Conservation (phyloP, 2,797 vertebrate genomes). For the Hemitrygon akajei region DNA sequence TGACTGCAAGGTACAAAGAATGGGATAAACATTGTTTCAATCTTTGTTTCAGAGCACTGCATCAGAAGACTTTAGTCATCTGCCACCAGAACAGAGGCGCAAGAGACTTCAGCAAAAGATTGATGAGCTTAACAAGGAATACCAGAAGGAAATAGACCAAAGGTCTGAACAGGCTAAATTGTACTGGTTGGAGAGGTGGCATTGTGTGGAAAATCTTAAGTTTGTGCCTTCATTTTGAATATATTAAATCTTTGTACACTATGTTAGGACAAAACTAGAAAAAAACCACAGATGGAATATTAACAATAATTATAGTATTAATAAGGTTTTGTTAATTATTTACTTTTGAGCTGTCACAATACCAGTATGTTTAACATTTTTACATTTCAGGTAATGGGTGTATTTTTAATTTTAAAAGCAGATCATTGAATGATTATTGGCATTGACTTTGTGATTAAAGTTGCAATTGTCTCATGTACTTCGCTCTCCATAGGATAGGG, state of each 20-base stretch:
- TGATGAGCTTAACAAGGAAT: slow-evolving; percentile 86
- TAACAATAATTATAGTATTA: not conserved
- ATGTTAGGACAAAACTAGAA: not conserved
- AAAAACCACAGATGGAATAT: not conserved
- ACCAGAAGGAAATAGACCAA: slow-evolving; percentile 95
- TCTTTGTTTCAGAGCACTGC: slow-evolving; percentile 74
- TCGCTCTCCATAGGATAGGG: not conserved
- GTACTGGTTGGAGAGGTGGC: not conserved
- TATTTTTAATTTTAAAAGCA: not conserved
- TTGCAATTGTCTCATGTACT: not conserved
- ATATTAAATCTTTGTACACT: not conserved
- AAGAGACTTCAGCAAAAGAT: slow-evolving; percentile 92
- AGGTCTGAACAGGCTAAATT: slow-evolving; percentile 58
- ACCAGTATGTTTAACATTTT: not conserved
- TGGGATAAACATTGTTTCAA: not conserved
- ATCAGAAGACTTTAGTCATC: slow-evolving; percentile 90
- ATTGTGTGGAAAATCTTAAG: not conserved
- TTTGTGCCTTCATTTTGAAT: not conserved
- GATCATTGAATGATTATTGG: not conserved
- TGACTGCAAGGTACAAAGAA: not conserved
- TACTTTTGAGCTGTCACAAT: not conserved
- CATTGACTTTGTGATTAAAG: not conserved
- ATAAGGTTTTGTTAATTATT: not conserved
- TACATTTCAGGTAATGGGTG: not conserved
- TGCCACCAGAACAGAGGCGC: slow-evolving; percentile 93